A percentile compares a stretch with the other conserved stretches of the same genome.
These are phyloP conservation scores for Myotis yumanensis DNA, from an alignment of 2,113 vertebrate species.

Conservation along the genomic window DNA sequence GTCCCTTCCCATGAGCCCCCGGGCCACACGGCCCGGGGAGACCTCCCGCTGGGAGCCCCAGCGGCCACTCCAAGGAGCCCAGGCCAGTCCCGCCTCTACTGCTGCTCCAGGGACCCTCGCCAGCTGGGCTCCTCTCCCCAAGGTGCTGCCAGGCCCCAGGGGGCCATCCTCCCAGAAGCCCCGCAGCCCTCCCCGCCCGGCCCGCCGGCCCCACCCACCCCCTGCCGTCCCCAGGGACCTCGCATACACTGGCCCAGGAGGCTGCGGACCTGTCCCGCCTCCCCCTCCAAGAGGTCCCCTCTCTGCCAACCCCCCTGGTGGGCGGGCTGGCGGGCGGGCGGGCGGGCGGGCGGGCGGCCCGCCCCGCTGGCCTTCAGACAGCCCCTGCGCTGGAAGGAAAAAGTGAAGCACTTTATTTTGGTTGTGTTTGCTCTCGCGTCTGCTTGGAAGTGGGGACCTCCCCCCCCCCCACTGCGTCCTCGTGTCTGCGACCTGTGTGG, in stretches of 20 bases:
- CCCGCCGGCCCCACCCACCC: neutral
- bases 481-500: constrained; percentile 84
- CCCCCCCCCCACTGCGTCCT: constrained; percentile 51
- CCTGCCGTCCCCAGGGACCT: constrained; percentile 67
- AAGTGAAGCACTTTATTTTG: constrained; percentile 90
- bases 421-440: constrained; percentile 83
- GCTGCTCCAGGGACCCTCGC: neutral
- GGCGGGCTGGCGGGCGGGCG: neutral
- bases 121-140: neutral
- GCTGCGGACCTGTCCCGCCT: constrained; percentile 41
- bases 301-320: neutral
- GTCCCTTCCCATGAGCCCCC: neutral
- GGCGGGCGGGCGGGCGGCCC: neutral
- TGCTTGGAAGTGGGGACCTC: constrained; percentile 80
- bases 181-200: neutral
- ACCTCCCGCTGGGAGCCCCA: no score
- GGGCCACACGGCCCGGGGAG: neutral
- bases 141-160: neutral
- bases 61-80: no score
- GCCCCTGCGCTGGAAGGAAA: constrained; percentile 82
- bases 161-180: neutral
- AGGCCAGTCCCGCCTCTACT: neutral
- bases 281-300: constrained; percentile 62
- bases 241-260: constrained; percentile 75
- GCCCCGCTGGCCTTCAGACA: constrained; percentile 51